A percentile compares a stretch with the other conserved stretches of the same genome.
Evolutionary conservation across 2,797 vertebrate species (phyloP).

Genomic region (Cryptoblepharus egeriae): DNA sequence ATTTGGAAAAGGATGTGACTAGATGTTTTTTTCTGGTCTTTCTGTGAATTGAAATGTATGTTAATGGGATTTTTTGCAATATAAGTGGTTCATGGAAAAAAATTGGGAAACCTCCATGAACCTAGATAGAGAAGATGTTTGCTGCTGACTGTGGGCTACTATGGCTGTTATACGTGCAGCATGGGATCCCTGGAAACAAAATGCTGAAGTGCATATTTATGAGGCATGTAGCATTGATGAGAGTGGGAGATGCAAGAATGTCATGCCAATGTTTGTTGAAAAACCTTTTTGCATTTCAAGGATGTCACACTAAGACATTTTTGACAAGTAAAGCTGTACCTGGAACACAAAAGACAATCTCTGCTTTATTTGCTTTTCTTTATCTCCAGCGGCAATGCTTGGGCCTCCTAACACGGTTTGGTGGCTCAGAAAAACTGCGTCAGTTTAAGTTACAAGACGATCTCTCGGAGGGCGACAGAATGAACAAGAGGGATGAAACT

Average conservation of each 20-base stretch:
- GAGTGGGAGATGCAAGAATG: rapidly evolving
- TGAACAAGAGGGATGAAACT: constrained; percentile 89
- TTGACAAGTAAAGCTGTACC: rapidly evolving
- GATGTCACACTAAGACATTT: neutral
- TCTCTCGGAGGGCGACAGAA: constrained; percentile 81
- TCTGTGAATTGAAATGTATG: neutral
- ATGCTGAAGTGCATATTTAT: neutral
- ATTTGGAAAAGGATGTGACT: neutral
- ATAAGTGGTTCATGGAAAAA: no score
- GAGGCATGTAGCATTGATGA: neutral
- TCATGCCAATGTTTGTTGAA: constrained; percentile 14
- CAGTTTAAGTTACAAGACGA: constrained; percentile 91
- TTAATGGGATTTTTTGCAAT: neutral
- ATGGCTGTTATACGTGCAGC: no score
- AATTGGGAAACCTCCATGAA: neutral
- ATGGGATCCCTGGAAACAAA: neutral
- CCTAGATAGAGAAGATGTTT: neutral
- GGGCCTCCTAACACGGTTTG: constrained; percentile 89
- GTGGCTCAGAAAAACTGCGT: constrained; percentile 88
- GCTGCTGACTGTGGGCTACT: neutral
- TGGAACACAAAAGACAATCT: constrained; percentile 3
- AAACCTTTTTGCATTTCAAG: neutral
- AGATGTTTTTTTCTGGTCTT: neutral
- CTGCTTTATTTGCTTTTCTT: constrained; percentile 9
- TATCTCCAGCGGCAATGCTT: constrained; percentile 87